Conservation (phyloP, 2,888 invertebrate genomes). For the Vandiemenella viatica region DNA sequence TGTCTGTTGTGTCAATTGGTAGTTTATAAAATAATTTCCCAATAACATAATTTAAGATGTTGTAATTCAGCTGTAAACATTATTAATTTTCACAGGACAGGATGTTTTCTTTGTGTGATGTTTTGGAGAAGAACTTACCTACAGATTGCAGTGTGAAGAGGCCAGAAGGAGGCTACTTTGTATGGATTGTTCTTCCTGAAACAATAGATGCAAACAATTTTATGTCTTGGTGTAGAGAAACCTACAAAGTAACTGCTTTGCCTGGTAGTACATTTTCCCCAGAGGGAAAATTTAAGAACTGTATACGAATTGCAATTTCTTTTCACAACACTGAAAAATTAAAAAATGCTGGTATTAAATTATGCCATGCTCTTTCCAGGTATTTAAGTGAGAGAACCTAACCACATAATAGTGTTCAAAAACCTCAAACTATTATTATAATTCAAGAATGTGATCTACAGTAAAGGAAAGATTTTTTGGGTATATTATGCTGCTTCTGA, state of each 20-base stretch:
- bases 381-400: too few species aligned
- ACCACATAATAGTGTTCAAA: too few species aligned
- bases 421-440: too few species aligned
- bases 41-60: too few species aligned
- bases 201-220: slow-evolving; percentile 27
- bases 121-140: slow-evolving; percentile 31
- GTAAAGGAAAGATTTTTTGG: too few species aligned
- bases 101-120: slow-evolving; percentile 28
- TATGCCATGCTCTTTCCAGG: slow-evolving; percentile 25
- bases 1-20: too few species aligned
- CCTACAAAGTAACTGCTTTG: slow-evolving; percentile 32
- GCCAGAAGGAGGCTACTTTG: slow-evolving; percentile 42
- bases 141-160: slow-evolving; percentile 27
- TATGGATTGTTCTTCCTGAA: slow-evolving; percentile 40
- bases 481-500: too few species aligned
- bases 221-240: slow-evolving; percentile 27
- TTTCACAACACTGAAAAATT: slow-evolving; percentile 31
- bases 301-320: slow-evolving; percentile 33
- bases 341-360: slow-evolving; percentile 24
- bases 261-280: slow-evolving; percentile 31
- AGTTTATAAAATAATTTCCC: too few species aligned
- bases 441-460: too few species aligned
- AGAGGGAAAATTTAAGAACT: slow-evolving; percentile 26
- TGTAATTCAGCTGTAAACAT: too few species aligned
- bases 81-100: slow-evolving; percentile 27